A percentile compares a stretch with the other conserved stretches of the same genome.
Evolutionary conservation across 2,888 invertebrate genomes (phyloP).

Genomic region (Torymus aiolomorphi): DNA sequence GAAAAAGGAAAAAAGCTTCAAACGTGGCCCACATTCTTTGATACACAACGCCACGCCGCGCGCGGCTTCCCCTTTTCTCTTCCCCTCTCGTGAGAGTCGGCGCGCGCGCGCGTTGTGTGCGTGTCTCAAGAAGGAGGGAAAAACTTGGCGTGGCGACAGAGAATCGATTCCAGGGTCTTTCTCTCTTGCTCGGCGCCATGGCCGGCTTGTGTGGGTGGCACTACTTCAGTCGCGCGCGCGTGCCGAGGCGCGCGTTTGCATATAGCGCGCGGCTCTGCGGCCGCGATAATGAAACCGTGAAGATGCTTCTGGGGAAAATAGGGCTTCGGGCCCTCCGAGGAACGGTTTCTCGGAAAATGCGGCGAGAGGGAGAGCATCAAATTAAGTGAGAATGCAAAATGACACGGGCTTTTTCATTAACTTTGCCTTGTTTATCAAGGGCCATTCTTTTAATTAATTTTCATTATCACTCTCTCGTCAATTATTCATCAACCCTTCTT

Average conservation of each 20-base stretch:
- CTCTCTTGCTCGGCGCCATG: background rate
- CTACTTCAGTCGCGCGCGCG: background rate
- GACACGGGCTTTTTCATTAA: no score
- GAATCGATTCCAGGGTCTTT: slow-evolving; percentile 35
- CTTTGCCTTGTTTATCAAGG: no score
- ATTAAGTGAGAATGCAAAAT: no score
- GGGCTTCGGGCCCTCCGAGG: slow-evolving; percentile 56
- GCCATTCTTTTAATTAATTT: no score
- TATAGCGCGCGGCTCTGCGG: background rate
- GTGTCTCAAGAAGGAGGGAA: slow-evolving; percentile 26
- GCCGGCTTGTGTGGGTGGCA: no score
- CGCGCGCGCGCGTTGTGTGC: background rate
- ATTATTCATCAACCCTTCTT: no score
- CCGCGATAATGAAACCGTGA: slow-evolving; percentile 60
- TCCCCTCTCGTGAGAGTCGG: no score
- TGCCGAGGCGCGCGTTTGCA: background rate
- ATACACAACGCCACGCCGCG: background rate
- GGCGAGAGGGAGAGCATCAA: no score
- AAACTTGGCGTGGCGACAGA: slow-evolving; percentile 12
- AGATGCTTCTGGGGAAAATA: slow-evolving; percentile 64
- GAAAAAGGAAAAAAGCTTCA: slow-evolving; percentile 38
- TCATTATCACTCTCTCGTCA: no score
- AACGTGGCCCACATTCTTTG: slow-evolving; percentile 55
- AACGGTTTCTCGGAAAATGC: background rate
- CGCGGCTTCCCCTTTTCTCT: background rate